Evolutionary conservation across 2,888 invertebrate genomes (phyloP).

Genomic region (Rhodophaea formosa): DNA sequence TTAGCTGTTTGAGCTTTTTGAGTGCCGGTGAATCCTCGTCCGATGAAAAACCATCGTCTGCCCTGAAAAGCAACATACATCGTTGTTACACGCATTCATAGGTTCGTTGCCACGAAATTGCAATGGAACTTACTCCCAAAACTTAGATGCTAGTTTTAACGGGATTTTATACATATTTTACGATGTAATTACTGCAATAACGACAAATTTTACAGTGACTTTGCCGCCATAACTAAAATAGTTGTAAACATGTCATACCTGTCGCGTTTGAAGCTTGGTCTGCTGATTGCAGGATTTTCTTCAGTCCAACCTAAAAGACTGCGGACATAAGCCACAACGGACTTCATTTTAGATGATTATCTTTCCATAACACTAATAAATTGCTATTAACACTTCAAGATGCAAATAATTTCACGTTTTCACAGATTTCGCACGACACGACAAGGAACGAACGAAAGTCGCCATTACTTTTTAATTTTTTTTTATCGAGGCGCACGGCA

Average conservation of each 20-base stretch:
- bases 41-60: slow-evolving; percentile 62
- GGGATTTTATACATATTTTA: slow-evolving; percentile 60
- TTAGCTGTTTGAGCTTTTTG: slow-evolving; percentile 63
- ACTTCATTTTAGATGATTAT: slow-evolving; percentile 65
- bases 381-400: slow-evolving; percentile 29
- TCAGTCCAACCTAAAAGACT: slow-evolving; percentile 63
- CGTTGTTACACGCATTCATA: not conserved
- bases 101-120: not conserved
- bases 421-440: slow-evolving; percentile 38
- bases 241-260: slow-evolving; percentile 72
- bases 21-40: slow-evolving; percentile 66
- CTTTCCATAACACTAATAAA: slow-evolving; percentile 60
- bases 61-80: slow-evolving; percentile 50
- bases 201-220: slow-evolving; percentile 46
- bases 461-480: slow-evolving; percentile 26
- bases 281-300: slow-evolving; percentile 49
- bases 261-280: slow-evolving; percentile 71
- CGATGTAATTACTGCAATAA: slow-evolving; percentile 25
- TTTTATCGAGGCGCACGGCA: not conserved
- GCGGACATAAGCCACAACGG: slow-evolving; percentile 67
- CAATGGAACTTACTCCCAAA: slow-evolving; percentile 61
- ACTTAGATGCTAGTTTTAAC: slow-evolving; percentile 60
- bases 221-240: slow-evolving; percentile 77
- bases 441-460: slow-evolving; percentile 3
- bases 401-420: slow-evolving; percentile 36